phyloP scores from a whole-genome alignment of 2,797 vertebrate genomes.

The Tangara arthus region DNA sequence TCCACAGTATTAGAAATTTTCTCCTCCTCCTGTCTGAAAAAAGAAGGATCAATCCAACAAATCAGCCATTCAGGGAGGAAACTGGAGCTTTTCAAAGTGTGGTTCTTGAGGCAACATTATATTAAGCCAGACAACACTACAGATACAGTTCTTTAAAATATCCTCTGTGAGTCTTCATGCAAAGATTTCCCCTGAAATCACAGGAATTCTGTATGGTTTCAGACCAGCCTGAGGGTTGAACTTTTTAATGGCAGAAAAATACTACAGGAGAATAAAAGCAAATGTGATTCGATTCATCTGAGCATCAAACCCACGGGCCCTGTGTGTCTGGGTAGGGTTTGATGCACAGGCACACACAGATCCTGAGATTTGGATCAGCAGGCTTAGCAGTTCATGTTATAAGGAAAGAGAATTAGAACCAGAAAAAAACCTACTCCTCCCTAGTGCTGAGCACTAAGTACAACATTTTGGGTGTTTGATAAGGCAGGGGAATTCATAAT shows the following conservation, averaged over 20 bases:
- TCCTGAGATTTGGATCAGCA: neutral
- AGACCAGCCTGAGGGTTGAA: neutral
- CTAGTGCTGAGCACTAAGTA: neutral
- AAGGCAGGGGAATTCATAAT: neutral
- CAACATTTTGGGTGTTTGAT: neutral
- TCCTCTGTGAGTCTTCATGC: neutral
- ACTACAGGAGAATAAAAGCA: neutral
- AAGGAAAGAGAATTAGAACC: neutral
- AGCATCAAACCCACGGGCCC: rapidly evolving
- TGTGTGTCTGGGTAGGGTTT: rapidly evolving
- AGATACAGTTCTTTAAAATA: neutral
- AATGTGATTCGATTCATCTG: neutral
- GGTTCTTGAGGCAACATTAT: neutral
- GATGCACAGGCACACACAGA: neutral
- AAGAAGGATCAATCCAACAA: neutral
- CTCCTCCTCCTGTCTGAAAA: neutral
- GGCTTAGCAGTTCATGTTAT: neutral
- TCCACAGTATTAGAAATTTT: neutral
- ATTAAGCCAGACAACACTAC: neutral
- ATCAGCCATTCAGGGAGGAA: neutral
- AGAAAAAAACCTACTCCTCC: neutral
- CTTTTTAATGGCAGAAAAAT: neutral
- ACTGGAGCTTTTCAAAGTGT: neutral
- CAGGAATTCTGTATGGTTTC: neutral
- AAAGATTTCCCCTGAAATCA: neutral